Conservation (phyloP, 2,888 invertebrate genomes). For the Drosophila rubida region DNA sequence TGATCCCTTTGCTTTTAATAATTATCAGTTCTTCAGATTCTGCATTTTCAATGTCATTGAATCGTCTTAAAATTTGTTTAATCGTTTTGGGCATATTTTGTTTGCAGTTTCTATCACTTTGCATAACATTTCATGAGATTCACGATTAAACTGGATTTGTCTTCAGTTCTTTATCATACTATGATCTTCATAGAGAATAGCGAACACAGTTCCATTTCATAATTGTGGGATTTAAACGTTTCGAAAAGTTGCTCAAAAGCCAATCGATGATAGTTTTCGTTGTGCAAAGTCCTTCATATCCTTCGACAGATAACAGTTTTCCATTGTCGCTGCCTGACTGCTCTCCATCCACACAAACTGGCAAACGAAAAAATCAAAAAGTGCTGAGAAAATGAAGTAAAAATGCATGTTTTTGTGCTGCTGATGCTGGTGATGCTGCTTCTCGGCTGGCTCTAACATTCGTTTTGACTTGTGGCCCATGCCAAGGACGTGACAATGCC, state of each 20-base stretch:
- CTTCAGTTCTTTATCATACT: neutral
- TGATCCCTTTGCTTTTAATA: too few species aligned
- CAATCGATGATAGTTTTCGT: conserved; percentile 16
- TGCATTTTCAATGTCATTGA: too few species aligned
- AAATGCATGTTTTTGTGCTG: conserved; percentile 33
- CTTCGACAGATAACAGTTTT: conserved; percentile 33
- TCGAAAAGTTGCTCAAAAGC: conserved; percentile 19
- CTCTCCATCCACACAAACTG: conserved; percentile 2
- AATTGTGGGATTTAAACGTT: neutral
- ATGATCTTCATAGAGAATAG: neutral
- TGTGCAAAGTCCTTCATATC: conserved; percentile 13
- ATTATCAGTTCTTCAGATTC: too few species aligned
- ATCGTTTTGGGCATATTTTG: too few species aligned
- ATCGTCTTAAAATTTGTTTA: too few species aligned
- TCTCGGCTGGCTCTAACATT: conserved; percentile 20
- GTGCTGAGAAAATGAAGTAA: conserved; percentile 30
- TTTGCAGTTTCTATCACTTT: too few species aligned
- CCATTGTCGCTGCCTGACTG: conserved; percentile 7
- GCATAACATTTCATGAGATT: neutral
- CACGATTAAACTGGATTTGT: neutral
- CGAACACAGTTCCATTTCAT: neutral
- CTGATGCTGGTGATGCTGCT: conserved; percentile 3
- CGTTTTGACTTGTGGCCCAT: conserved; percentile 55
- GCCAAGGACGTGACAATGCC: conserved; percentile 65
- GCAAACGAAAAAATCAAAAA: neutral